Evolutionary conservation across 2,888 invertebrate species (phyloP), one percentile per base, ranked within the genome.

Genomic region (Drosophila hamatofila): DNA sequence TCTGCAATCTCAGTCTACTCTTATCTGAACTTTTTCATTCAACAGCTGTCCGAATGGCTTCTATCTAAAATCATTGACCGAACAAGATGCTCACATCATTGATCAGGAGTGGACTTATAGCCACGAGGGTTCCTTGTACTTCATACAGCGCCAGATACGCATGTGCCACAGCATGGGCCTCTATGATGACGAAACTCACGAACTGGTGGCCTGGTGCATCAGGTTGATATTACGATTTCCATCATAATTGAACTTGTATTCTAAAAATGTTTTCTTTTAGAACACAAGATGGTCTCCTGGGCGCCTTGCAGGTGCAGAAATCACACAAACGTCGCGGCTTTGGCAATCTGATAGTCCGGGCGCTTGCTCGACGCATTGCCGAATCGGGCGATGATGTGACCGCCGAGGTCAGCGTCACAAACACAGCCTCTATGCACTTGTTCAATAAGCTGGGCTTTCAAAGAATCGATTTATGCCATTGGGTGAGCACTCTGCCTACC

Each of bases 141-240:
- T 92, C 16, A 66, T 93, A 25, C 82, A 83, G 66, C 81, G 91
- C 11, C 75, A 92, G 25, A 92, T 93, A 61, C 79, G 85, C n/a
- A 78, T 88, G 78, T 92, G 90, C 57, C 51, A 77, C 9, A 93
- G 86, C 79, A 75, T 91, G 66, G 93, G 92, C 23, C 78, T 91
- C 3, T 93, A 89, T 59, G 75, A 66, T 2, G 70, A 78, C 12
- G 72, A 77, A 0, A 79, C 76, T 4, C 72, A 89, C 18, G 86
- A 92, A 35, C 63, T 93, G 30, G 84, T 92, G 1, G 93, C 91
- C 2, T 93, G 93, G 93, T 93, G 92, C 75, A 83, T 92, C 25
- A 80, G 90, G 93, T 92, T 69, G 42, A n/a, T 7, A 12, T 0
- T 27, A 2, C 12, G 1, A 12, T 9, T 1, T 4, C 2, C 5